Evolutionary conservation across 2,888 invertebrate species (phyloP).

Genomic region (Lucinisca nassula): DNA sequence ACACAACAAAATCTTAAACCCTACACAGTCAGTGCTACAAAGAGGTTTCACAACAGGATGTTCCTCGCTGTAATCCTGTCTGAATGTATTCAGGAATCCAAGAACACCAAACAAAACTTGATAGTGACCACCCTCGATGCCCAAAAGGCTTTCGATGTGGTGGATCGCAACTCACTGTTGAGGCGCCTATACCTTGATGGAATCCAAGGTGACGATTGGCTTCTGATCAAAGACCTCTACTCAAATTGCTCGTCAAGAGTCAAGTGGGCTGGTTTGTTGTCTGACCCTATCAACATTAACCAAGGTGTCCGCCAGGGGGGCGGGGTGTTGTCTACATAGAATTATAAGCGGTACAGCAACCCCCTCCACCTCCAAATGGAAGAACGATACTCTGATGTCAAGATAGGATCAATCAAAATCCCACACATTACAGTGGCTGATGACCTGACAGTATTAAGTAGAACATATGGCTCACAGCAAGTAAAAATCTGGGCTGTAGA

Average conservation of each 20-base stretch:
- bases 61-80: neutral
- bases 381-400: neutral
- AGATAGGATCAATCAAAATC: neutral
- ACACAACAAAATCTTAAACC: neutral
- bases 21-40: neutral
- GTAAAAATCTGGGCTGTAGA: neutral
- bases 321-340: neutral
- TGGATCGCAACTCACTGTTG: neutral
- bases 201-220: neutral
- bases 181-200: neutral
- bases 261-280: neutral
- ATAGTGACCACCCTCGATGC: neutral
- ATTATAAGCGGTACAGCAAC: slow-evolving; percentile 7
- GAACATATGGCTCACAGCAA: neutral
- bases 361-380: neutral
- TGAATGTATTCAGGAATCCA: neutral
- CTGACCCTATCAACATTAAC: neutral
- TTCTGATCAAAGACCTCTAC: neutral
- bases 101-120: neutral
- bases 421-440: neutral
- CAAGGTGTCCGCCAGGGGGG: neutral
- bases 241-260: neutral
- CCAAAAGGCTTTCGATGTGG: slow-evolving; percentile 11
- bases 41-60: neutral
- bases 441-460: neutral